A percentile compares a stretch with the other conserved stretches of the same genome.
phyloP scores from a whole-genome alignment of 2,797 vertebrate genomes.

The Brachyrhaphis roseni region DNA sequence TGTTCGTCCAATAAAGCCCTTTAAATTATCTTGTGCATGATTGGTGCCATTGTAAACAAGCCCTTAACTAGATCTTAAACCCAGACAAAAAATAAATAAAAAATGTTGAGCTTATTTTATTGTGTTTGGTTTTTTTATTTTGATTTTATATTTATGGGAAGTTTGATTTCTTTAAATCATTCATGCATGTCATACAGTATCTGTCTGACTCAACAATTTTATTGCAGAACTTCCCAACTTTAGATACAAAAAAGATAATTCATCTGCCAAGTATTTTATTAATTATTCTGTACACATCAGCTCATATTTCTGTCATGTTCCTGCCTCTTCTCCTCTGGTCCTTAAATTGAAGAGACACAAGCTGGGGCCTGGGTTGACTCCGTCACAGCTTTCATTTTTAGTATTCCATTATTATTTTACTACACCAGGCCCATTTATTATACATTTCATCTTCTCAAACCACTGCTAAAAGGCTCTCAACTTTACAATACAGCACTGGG shows the following conservation, averaged over 20 bases:
- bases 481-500: neutral
- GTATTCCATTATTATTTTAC: slow-evolving; percentile 41
- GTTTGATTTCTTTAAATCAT: neutral
- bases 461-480: slow-evolving; percentile 21
- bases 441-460: slow-evolving; percentile 35
- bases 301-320: slow-evolving; percentile 8
- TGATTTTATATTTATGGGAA: neutral
- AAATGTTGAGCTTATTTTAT: neutral
- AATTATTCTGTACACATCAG: slow-evolving; percentile 4
- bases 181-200: neutral
- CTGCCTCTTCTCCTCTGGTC: neutral
- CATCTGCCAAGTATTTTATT: neutral
- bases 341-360: neutral
- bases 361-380: slow-evolving; percentile 11
- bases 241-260: neutral
- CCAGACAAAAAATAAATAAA: neutral
- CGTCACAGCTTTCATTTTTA: slow-evolving; percentile 25
- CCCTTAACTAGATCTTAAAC: neutral
- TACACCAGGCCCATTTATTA: slow-evolving; percentile 32
- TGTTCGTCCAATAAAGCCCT: neutral
- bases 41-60: neutral
- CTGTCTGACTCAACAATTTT: neutral
- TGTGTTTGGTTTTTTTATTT: neutral
- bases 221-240: neutral
- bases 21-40: neutral